Base-by-base conservation (phyloP, 2,797 vertebrate species). In the Danio tinwini region DNA sequence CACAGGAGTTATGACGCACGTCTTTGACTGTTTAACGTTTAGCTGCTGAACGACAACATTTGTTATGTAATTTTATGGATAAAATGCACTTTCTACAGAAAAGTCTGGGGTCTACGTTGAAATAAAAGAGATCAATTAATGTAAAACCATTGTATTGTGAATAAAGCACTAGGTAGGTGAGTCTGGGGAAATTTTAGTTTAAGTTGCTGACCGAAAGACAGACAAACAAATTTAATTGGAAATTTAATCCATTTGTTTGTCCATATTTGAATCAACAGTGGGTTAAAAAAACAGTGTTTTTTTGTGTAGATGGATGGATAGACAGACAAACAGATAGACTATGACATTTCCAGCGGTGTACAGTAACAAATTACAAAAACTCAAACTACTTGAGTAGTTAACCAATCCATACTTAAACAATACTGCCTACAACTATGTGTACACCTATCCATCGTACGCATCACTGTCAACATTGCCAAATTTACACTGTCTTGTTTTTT, bases 1-100 rank as follows among this genome's bases (percentile, higher is more conserved):
- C 44, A 67, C 8, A 76, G 1, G 45, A 55, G 42, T 12, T 37
- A 45, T 77, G 75, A 69, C 63, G 63, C 64, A 68, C 11, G 16
- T 47, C 52, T 37, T 21, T 16, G 3, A 0, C 6, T 53, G 9
- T 67, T 47, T 67, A 62, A 67, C 40, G 39, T 67, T 58, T 45
- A 29, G 21, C 50, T 65, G 42, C 40, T 29, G 42, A 67, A 45
- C 3, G 9, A 58, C 74, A 67, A 47, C 5, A 58, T 76, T 37
- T 56, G 19, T 8, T 49, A 49, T 58, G 65, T 68, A 13, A 19
- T 45, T 45, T 56, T 17, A 42, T 6, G 8, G 12, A 42, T 44
- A 76, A 64, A 74, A 76, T 2, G 2, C 14, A 6, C 39, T 29
- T 55, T 21, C 17, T 44, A 10, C 6, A 4, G 7, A n/a, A 42